Percentiles rank a stretch among this genome's conserved stretches.
Conservation (phyloP, 2,797 vertebrate species). For the Hemitrygon akajei region DNA sequence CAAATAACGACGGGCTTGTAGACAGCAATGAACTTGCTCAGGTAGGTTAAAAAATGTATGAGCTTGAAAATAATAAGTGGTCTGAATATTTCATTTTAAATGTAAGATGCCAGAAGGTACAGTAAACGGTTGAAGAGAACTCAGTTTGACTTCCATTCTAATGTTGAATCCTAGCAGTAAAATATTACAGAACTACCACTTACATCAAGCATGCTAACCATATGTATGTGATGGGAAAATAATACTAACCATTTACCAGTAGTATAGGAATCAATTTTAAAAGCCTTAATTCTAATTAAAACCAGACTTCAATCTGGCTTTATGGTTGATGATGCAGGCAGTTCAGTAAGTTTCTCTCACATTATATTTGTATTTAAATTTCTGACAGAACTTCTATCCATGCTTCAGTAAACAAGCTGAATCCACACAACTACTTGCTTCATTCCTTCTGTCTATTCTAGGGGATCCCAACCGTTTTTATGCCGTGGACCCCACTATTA, state of each 20-base stretch:
- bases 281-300: not conserved
- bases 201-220: not conserved
- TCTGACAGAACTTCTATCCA: not conserved
- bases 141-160: not conserved
- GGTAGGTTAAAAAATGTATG: slow-evolving; percentile 56
- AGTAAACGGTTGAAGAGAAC: not conserved
- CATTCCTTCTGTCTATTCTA: not conserved
- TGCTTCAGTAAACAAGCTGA: not conserved
- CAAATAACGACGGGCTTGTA: slow-evolving; percentile 70
- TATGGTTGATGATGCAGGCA: not conserved
- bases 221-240: not conserved
- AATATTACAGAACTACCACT: not conserved
- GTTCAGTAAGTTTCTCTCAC: not conserved
- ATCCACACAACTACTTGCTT: not conserved
- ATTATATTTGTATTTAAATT: not conserved
- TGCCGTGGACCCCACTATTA: too few relatives aligned
- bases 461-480: too few relatives aligned
- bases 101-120: not conserved
- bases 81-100: not conserved
- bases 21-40: slow-evolving; percentile 81
- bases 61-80: not conserved
- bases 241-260: not conserved
- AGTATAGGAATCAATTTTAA: not conserved
- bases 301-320: too few relatives aligned
- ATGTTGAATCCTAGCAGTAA: not conserved